Base-by-base conservation (phyloP, 2,797 vertebrate genomes). In the Lagocephalus sceleratus region DNA sequence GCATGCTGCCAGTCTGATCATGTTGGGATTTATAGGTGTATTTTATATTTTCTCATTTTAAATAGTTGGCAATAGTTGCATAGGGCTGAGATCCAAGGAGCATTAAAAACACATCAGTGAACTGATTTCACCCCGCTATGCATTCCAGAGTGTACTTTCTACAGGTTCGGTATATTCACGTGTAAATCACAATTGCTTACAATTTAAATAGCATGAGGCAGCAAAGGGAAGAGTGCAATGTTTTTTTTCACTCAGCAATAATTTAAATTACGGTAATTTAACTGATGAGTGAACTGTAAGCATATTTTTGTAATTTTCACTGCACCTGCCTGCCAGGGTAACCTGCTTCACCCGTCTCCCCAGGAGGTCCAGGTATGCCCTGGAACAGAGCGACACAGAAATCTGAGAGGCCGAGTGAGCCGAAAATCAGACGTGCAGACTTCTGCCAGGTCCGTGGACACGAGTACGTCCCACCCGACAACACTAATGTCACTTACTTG, bases 241-340 rank as follows among this genome's bases (percentile, higher is more conserved):
- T 47, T 35, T 26, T 35, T 26, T 21, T 51, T 63, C 35, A 44
- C 40, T 51, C 39, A 67, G 58, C 38, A 60, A 62, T 26, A 69
- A 55, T 68, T 45, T 55, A 21, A 58, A 38, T 64, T 50, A n/a
- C n/a, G n/a, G n/a, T n/a, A n/a, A n/a, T n/a, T n/a, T n/a, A 51
- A 63, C 40, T 49, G 47, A 74, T 51, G 48, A 42, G 73, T 54
- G 47, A 81, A 74, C 79, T 60, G 76, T 72, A 75, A 84, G 68
- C 67, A 29, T 77, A 57, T 74, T 80, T 74, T 66, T 73, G 71
- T 79, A 84, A 84, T 83, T 82, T 84, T 94, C 93, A 98, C 97
- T 98, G 96, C 95, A 99, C 97, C 97, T 99, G 97, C 96, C 97
- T 99, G 94, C 97, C 97, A 96, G 95, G 94, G 91, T 94, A 99